Evolutionary conservation across 1,140 invertebrate genomes (phyloP).

Genomic region (Condylostylus longicornis): DNA sequence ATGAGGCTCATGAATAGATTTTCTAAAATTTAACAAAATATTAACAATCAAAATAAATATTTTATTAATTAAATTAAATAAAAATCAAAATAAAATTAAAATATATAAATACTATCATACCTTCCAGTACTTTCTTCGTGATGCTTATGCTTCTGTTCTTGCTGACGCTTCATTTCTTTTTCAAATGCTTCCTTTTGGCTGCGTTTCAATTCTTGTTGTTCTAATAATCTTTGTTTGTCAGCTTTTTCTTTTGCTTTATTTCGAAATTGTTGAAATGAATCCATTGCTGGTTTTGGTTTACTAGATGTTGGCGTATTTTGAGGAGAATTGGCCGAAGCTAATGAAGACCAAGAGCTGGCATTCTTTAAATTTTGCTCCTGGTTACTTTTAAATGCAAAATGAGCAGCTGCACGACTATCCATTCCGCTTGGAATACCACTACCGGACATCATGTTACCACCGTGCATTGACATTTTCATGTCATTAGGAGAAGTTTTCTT

Average conservation of each 20-base stretch:
- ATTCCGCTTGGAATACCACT: too few relatives aligned
- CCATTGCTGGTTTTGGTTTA: conserved; percentile 51
- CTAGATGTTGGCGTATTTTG: conserved; percentile 43
- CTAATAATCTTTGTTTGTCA: conserved; percentile 72
- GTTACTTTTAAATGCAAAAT: conserved; percentile 49
- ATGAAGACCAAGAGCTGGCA: conserved; percentile 80
- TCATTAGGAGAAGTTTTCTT: conserved; percentile 34
- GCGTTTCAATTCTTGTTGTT: conserved; percentile 63
- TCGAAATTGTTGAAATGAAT: conserved; percentile 68
- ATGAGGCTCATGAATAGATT: conserved; percentile 30
- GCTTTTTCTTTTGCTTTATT: conserved; percentile 91
- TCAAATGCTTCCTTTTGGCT: conserved; percentile 72
- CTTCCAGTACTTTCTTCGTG: conserved; percentile 56
- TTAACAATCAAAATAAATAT: conserved; percentile 4
- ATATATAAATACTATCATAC: too few relatives aligned
- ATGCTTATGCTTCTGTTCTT: conserved; percentile 51
- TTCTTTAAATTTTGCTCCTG: conserved; percentile 70
- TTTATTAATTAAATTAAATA: background rate
- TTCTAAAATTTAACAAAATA: conserved; percentile 29
- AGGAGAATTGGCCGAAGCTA: conserved; percentile 66
- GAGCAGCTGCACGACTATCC: too few relatives aligned
- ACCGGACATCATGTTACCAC: too few relatives aligned
- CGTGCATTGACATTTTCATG: conserved; percentile 27
- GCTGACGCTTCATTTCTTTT: conserved; percentile 44
- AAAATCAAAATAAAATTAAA: background rate